phyloP scores from a whole-genome alignment of 2,113 vertebrate genomes.

The Grantiella picta region DNA sequence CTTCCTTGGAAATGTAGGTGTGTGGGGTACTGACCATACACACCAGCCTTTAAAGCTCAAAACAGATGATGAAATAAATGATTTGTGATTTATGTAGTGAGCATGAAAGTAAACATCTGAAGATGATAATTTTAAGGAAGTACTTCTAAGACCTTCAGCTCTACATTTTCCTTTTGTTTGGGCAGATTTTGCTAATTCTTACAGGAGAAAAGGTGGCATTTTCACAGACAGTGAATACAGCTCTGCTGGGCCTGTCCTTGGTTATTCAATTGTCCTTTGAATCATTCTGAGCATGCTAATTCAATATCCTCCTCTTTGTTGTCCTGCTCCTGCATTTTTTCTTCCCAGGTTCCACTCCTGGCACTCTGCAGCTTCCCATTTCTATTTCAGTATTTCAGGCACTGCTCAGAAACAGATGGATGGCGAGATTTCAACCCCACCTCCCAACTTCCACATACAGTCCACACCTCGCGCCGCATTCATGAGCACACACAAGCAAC shows the following conservation, averaged over 20 bases:
- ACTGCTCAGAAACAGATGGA: slow-evolving; percentile 66
- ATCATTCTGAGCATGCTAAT: slow-evolving; percentile 45
- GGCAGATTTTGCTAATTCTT: background rate
- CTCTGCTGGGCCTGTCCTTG: background rate
- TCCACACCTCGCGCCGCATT: background rate
- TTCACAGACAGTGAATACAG: background rate
- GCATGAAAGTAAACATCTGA: background rate
- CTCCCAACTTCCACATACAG: slow-evolving; percentile 13
- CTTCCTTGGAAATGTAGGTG: background rate
- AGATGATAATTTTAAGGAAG: background rate
- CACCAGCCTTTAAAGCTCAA: slow-evolving; percentile 4
- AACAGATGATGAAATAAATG: background rate
- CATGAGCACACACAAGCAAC: background rate
- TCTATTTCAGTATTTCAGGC: slow-evolving; percentile 65
- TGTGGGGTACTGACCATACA: background rate
- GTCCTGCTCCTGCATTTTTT: background rate
- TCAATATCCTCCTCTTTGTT: slow-evolving; percentile 49
- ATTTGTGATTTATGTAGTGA: background rate
- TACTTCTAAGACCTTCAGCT: background rate
- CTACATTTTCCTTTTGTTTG: background rate
- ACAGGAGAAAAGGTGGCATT: background rate
- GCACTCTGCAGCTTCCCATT: slow-evolving; percentile 59
- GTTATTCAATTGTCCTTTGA: slow-evolving; percentile 43
- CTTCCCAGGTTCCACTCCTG: slow-evolving; percentile 54
- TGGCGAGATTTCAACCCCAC: slow-evolving; percentile 55